Conservation (phyloP, 2,888 invertebrate genomes). For the Clitarchus hookeri region DNA sequence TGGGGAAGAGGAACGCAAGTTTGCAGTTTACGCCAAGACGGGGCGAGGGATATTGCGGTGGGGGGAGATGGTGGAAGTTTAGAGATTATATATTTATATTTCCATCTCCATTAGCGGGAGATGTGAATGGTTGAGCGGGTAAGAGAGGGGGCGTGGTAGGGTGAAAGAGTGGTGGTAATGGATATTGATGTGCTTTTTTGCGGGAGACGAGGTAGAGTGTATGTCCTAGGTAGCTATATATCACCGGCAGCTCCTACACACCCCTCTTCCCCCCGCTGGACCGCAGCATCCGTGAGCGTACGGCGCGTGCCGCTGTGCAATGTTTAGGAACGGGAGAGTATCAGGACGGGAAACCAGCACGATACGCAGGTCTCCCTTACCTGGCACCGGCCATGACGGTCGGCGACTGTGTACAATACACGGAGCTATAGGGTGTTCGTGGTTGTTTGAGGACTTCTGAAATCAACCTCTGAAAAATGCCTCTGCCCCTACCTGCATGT, state of each 20-base stretch:
- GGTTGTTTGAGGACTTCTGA: too few species aligned
- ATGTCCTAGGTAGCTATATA: background rate
- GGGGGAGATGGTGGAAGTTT: background rate
- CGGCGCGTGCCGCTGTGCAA: too few species aligned
- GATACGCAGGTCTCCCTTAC: too few species aligned
- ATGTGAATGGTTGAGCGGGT: background rate
- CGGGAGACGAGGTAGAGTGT: background rate
- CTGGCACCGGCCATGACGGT: too few species aligned
- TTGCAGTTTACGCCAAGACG: background rate
- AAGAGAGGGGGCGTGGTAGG: background rate
- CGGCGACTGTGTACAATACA: too few species aligned
- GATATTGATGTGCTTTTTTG: constrained; percentile 2
- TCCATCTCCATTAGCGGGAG: constrained; percentile 1
- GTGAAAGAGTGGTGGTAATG: background rate
- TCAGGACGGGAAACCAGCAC: too few species aligned
- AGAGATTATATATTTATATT: background rate
- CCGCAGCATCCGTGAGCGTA: background rate
- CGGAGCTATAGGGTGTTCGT: too few species aligned
- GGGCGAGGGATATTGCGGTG: background rate
- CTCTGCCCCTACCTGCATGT: too few species aligned
- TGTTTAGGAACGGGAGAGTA: too few species aligned
- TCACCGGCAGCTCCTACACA: background rate
- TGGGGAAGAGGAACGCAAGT: background rate
- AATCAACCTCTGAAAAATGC: too few species aligned
- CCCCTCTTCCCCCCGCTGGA: background rate